Conservation (phyloP, 2,797 vertebrate species). For the Graptemys geographica region DNA sequence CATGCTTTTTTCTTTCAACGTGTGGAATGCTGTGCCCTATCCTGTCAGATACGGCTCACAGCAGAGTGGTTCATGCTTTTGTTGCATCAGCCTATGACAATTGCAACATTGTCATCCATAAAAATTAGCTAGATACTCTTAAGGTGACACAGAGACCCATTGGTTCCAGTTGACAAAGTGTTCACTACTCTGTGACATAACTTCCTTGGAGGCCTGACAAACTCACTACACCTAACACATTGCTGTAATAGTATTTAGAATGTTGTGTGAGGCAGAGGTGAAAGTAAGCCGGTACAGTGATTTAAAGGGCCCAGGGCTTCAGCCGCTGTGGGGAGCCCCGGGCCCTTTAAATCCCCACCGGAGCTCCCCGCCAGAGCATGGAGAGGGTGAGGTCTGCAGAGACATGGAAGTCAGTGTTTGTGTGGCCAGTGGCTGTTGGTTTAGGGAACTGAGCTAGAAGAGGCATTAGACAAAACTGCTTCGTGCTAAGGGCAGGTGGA, state of each 20-base stretch:
- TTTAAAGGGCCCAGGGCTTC: too few relatives aligned
- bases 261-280: not conserved
- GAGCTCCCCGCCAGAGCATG: too few relatives aligned
- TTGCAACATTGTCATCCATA: not conserved
- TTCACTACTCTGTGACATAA: not conserved
- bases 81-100: not conserved
- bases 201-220: not conserved
- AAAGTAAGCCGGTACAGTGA: too few relatives aligned
- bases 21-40: rapidly evolving
- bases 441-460: too few relatives aligned
- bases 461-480: too few relatives aligned
- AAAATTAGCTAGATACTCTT: not conserved
- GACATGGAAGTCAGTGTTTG: too few relatives aligned
- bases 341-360: too few relatives aligned
- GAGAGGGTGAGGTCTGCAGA: too few relatives aligned
- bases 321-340: too few relatives aligned
- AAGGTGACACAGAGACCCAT: not conserved
- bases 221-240: not conserved
- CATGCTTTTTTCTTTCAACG: not conserved
- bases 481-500: too few relatives aligned
- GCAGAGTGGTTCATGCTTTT: not conserved
- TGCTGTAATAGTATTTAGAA: not conserved
- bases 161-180: not conserved
- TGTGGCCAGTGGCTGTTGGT: too few relatives aligned
- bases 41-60: not conserved